These are phyloP conservation scores for Trissoscelio sp. DNA, from an alignment of 2,888 invertebrate species.

Conservation along the genomic window DNA sequence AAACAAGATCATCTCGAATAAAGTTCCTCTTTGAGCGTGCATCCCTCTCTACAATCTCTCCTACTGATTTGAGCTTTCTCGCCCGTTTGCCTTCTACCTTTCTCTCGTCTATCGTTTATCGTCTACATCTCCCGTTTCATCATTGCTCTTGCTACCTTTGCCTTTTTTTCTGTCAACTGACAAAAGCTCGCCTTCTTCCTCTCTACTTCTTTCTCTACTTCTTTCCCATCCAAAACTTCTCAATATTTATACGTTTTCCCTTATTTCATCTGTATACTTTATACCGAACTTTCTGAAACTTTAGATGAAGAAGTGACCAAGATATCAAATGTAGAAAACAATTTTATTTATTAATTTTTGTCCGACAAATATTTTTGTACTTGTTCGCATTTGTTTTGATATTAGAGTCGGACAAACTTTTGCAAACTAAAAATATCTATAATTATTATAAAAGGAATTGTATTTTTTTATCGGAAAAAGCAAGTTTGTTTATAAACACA, in stretches of 20 bases:
- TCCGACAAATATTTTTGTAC: too few relatives aligned
- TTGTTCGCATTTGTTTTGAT: too few relatives aligned
- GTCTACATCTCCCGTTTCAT: constrained; percentile 54
- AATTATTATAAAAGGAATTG: too few relatives aligned
- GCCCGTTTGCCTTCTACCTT: constrained; percentile 45
- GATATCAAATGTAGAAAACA: constrained; percentile 21
- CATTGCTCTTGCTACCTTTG: constrained; percentile 44
- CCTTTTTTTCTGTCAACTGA: constrained; percentile 37
- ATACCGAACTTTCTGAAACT: constrained; percentile 29
- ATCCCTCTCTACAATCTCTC: constrained; percentile 49
- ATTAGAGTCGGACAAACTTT: too few relatives aligned
- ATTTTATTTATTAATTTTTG: constrained; percentile 7
- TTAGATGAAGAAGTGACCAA: constrained; percentile 16
- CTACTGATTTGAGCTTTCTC: constrained; percentile 52
- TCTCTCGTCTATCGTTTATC: constrained; percentile 52
- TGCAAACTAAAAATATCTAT: too few relatives aligned
- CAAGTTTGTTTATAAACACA: too few relatives aligned
- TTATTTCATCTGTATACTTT: constrained; percentile 13
- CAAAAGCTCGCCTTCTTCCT: constrained; percentile 22
- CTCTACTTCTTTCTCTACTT: constrained; percentile 13
- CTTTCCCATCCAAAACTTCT: constrained; percentile 20
- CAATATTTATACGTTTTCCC: constrained; percentile 32
- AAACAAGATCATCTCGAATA: constrained; percentile 76
- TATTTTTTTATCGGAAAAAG: too few relatives aligned
- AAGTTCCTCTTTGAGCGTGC: constrained; percentile 69